phyloP scores from a whole-genome alignment of 2,113 vertebrate genomes.

The Larimichthys crocea region DNA sequence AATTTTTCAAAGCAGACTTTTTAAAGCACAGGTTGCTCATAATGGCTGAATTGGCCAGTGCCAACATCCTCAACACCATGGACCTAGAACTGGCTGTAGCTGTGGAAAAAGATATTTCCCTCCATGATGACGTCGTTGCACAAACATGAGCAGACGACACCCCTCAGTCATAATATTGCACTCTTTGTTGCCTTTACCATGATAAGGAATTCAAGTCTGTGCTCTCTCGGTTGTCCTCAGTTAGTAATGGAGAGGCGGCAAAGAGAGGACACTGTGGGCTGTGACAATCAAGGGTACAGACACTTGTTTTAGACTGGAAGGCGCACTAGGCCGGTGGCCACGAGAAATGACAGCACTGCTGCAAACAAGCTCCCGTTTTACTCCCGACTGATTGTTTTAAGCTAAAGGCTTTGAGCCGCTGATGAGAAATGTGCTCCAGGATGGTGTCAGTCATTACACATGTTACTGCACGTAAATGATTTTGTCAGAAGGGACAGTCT shows the following conservation, averaged over 20 bases:
- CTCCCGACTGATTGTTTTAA: background rate
- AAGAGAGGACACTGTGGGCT: background rate
- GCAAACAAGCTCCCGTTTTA: background rate
- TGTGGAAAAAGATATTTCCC: background rate
- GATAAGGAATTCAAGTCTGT: background rate
- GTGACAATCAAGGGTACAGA: background rate
- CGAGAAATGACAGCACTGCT: background rate
- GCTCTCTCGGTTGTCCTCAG: background rate
- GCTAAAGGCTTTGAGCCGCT: background rate
- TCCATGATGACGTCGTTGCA: background rate
- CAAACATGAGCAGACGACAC: background rate
- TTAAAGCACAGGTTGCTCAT: no score
- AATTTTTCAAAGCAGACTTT: background rate
- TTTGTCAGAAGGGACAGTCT: background rate
- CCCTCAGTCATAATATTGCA: background rate
- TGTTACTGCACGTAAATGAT: background rate
- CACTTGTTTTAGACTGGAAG: background rate
- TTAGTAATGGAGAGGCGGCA: background rate
- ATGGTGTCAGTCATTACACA: slow-evolving; percentile 2
- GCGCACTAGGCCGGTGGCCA: background rate
- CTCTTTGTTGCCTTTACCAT: no score
- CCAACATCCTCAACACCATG: no score
- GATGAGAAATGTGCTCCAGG: slow-evolving; percentile 7
- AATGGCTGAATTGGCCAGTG: no score
- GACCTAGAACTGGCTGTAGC: no score